These are phyloP conservation scores for Vulpes vulpes DNA, from an alignment of 2,113 vertebrate genomes.

Conservation along the genomic window DNA sequence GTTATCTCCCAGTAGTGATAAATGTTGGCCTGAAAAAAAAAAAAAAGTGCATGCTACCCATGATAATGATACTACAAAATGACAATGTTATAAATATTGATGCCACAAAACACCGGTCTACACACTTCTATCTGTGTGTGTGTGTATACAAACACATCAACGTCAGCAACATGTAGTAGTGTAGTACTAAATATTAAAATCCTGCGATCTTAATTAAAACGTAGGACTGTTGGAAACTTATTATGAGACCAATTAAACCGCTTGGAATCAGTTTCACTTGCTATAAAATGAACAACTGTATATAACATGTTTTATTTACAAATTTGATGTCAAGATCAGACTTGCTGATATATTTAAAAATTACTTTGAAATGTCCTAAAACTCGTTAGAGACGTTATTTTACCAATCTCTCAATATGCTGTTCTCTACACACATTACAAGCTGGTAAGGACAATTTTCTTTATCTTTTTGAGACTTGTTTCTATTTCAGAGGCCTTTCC, in stretches of 20 bases:
- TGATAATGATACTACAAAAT: not conserved
- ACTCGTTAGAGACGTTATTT: not conserved
- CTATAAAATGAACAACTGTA: not conserved
- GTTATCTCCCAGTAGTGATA: not conserved
- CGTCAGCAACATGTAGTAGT: not conserved
- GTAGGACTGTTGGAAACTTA: not conserved
- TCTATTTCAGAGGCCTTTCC: not conserved
- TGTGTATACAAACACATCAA: not conserved
- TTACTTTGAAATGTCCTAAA: not conserved
- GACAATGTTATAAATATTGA: not conserved
- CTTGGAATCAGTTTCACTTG: not conserved
- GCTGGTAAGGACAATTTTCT: not conserved
- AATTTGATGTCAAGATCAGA: not conserved
- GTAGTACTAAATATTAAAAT: not conserved
- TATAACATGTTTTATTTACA: not conserved
- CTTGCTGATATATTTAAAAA: not conserved
- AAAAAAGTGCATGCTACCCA: rapidly evolving
- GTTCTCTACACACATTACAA: not conserved
- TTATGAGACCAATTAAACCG: not conserved
- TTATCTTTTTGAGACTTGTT: not conserved
- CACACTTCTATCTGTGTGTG: not conserved
- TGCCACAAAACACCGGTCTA: not conserved
- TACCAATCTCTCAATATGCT: not conserved
- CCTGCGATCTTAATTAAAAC: not conserved
- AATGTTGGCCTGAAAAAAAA: not conserved